Base-by-base conservation (phyloP, 1,140 invertebrate species). In the Drosophila pseudoobscura region DNA sequence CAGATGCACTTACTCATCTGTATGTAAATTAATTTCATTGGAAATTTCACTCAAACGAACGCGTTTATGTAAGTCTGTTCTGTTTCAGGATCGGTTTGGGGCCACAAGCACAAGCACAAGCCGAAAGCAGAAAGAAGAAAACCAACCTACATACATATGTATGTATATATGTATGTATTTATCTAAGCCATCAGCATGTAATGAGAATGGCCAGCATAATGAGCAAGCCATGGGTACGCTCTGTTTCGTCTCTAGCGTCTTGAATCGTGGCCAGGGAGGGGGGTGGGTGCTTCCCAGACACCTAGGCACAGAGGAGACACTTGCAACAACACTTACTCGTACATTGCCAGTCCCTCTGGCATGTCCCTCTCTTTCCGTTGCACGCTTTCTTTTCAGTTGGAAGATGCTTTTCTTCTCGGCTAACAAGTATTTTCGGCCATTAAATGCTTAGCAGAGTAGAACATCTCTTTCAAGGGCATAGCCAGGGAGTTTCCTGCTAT, bases 321-420 rank as follows among this genome's bases (percentile, higher is more conserved):
- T 31, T 49, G 45, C 65, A 45, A 31, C 65, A 69, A 22, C 62
- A 68, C 47, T 49, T 69, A 15, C 15, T 15, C 15, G 15, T 15
- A 68, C 44, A 31, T 5, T 39, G 35, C 1, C 17, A n/a, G 9
- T 3, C 24, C 15, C 15, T 15, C 15, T 15, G 15, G 15, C 15
- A 15, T 68, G 53, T 26, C 24, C 11, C 51, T 8, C 59, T 61
- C 20, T 31, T 22, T 65, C 17, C 6, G 24, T 85, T 83, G 62
- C 78, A 87, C 83, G 82, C 82, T 85, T 85, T 85, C 83, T 82
- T 82, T 87, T 87, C 78, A 70, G 64, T 73, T 63, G 71, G 55
- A 57, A 77, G 61, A 65, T 26, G n/a, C 6, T 56, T 68, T 78
- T 83, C 59, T 53, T 80, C 43, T 56, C 56, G 56, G 29, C 15